These are phyloP conservation scores for Cantharis rustica DNA, from an alignment of 2,888 invertebrate genomes.

Conservation along the genomic window DNA sequence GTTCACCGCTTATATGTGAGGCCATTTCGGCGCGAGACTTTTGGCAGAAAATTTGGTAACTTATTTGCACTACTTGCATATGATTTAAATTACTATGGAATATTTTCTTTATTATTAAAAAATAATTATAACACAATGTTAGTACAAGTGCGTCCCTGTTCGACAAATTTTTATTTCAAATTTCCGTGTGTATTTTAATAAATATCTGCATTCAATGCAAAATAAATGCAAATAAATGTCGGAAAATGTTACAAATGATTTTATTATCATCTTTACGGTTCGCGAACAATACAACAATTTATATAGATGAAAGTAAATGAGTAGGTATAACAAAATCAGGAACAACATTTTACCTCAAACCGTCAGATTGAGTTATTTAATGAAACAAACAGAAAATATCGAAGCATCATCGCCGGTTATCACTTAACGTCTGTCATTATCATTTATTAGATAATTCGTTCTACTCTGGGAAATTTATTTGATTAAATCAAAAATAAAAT, in stretches of 20 bases:
- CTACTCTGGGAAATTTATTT: background rate
- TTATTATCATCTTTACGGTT: background rate
- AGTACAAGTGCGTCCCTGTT: background rate
- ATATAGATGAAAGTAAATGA: background rate
- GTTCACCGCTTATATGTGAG: too few species aligned
- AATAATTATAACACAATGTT: too few species aligned
- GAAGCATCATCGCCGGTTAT: conserved; percentile 22
- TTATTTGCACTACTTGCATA: too few species aligned
- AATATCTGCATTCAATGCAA: too few species aligned
- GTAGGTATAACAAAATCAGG: background rate
- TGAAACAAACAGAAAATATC: conserved; percentile 11
- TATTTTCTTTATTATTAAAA: too few species aligned
- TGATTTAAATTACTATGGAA: too few species aligned
- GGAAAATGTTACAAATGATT: background rate
- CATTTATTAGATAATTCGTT: conserved; percentile 13
- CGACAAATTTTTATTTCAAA: background rate
- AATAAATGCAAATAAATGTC: background rate
- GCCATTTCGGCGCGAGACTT: too few species aligned
- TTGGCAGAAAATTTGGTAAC: too few species aligned
- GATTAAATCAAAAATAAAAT: background rate
- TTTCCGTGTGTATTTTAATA: background rate
- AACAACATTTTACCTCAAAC: conserved; percentile 18
- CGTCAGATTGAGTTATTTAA: conserved; percentile 18
- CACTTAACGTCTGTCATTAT: conserved; percentile 22
- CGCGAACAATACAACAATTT: background rate